Evolutionary conservation across 2,888 invertebrate genomes (phyloP), one percentile per base, ranked within the genome.

Genomic region (Furcula furcula): DNA sequence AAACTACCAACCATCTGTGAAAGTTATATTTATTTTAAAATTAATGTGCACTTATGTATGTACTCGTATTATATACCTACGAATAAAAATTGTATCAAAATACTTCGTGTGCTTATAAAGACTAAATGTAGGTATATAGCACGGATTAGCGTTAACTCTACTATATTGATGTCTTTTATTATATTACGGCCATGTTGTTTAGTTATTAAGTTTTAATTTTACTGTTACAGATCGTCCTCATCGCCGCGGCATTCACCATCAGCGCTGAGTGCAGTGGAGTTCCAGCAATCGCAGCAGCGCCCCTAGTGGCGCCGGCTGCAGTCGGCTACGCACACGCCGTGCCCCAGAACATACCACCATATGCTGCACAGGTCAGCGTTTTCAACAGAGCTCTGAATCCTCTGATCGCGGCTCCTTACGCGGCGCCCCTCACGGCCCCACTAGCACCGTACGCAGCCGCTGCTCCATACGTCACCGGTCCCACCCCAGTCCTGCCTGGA

Each of bases 331-430:
- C 79, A 35, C 89, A 86, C 53, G 89, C 91, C 9, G 85, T 92
- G 13, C 92, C 92, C 0, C 91, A 91, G 47, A 92, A 92, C 49
- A 81, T 92, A 25, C 90, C 91, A 29, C 92, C 92, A 1, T 91
- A 90, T 51, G 91, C 92, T 1, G 89, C 91, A 2, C 91, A 92
- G 68, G 75, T 91, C 37, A 92, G 83, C 69, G 84, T 91, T 6
- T 87, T 88, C 42, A 91, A 76, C 40, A 84, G 77, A 53, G 81
- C 82, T 19, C 54, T 86, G 1, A 82, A 73, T 26, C 76, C 82
- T 13, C 45, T 76, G n/a, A 54, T 86, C 11, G 85, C 90, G 32
- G 78, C 75, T 1, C 69, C 75, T 2, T 9, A 43, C 3, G 55
- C 52, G 5, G 43, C 55, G 0, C 47, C 71, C 0, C 21, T 60